A percentile compares a stretch with the other conserved stretches of the same genome.
Conservation (phyloP, 2,113 vertebrate species). For the Podarcis muralis region DNA sequence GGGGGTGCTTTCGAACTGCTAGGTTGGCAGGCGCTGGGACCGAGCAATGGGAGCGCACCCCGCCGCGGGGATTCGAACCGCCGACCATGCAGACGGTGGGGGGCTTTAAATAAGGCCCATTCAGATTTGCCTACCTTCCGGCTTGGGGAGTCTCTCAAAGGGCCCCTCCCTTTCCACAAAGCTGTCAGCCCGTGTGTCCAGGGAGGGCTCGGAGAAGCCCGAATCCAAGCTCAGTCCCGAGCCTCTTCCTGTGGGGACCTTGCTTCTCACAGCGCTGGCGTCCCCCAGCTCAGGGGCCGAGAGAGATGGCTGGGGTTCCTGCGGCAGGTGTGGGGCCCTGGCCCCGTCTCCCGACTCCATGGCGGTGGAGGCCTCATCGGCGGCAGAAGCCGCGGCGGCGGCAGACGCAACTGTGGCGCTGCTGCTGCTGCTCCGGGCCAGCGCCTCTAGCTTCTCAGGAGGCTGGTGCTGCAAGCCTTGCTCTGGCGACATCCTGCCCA, state of each 20-base stretch:
- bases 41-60: no score
- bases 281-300: constrained; percentile 70
- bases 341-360: constrained; percentile 69
- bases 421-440: constrained; percentile 62
- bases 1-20: no score
- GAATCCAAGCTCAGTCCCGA: constrained; percentile 82
- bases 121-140: constrained; percentile 88
- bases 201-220: constrained; percentile 81
- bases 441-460: constrained; percentile 64
- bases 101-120: neutral
- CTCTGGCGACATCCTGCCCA: constrained; percentile 88
- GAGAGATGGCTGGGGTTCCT: constrained; percentile 63
- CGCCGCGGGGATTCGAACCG: no score
- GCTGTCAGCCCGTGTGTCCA: constrained; percentile 73
- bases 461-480: constrained; percentile 71
- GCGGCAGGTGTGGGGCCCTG: constrained; percentile 64
- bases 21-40: no score
- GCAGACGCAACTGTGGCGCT: constrained; percentile 43
- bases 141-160: constrained; percentile 87
- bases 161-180: constrained; percentile 86
- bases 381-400: neutral
- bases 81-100: neutral
- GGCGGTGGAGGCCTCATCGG: neutral
- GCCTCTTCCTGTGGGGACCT: constrained; percentile 70
- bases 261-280: constrained; percentile 51